Base-by-base conservation (phyloP, 2,113 vertebrate genomes). In the Ceuthmochares aereus region DNA sequence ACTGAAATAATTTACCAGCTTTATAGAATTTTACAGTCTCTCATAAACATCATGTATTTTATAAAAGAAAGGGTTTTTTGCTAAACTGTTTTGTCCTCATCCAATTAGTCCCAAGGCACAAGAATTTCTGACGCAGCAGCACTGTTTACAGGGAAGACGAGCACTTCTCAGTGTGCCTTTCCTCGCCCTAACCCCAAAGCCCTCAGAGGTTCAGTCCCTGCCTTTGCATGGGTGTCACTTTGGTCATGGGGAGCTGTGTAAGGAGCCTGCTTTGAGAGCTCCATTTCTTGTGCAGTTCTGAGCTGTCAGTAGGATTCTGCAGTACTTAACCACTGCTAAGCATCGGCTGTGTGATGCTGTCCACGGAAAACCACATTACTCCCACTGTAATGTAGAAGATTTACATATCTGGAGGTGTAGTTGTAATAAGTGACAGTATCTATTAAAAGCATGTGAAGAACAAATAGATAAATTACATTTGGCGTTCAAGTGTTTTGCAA, bases 211-310 rank as follows among this genome's bases (percentile, higher is more conserved):
- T 69, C 34, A 32, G 23, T 8, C 2, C 8, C 4, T 26, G 30
- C 18, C 11, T 74, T 84, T 66, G 14, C 20, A 70, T 23, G 26
- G 23, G 6, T 34, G 10, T n/a, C 21, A 18, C 21, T 19, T 40
- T 11, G 10, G 6, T 9, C 0, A 1, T 23, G 12, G 43, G 9
- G 6, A 69, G 26, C 14, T 64, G 36, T 0, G 0, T 12, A 25
- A 42, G 45, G 7, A 19, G 29, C 29, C 13, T 60, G 18, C 11
- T 78, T 58, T 40, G 37, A 22, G 55, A 77, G 7, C 30, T 37
- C 25, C 12, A 27, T 34, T 58, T 69, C n/a, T 77, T 37, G 20
- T 1, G 0, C 19, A 16, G 25, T 26, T 86, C 58, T 16, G 26
- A 34, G n/a, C 16, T 79, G 12, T 17, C 7, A 4, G 6, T 10